These are phyloP conservation scores for Prenolepis imparis DNA, from an alignment of 2,888 invertebrate genomes.

Conservation along the genomic window DNA sequence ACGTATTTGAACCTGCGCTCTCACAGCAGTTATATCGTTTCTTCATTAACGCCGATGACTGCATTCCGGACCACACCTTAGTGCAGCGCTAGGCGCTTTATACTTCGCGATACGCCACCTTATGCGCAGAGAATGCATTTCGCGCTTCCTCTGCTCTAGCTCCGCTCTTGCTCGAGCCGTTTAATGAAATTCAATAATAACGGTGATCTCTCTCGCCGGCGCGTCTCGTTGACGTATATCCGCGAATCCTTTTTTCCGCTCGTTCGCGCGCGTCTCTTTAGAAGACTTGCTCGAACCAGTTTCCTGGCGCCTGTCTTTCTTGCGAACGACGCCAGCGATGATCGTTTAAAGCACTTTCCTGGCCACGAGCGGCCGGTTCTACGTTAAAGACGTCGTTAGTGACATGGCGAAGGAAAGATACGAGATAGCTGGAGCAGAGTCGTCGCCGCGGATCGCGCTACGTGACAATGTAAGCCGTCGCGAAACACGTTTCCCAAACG, in stretches of 20 bases:
- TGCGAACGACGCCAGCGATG: slow-evolving; percentile 37
- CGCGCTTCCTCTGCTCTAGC: slow-evolving; percentile 54
- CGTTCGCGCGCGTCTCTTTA: slow-evolving; percentile 35
- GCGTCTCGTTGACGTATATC: slow-evolving; percentile 67
- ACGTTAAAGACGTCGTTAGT: slow-evolving; percentile 63
- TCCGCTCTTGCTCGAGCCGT: slow-evolving; percentile 13
- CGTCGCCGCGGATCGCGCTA: slow-evolving; percentile 41
- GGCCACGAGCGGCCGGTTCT: slow-evolving; percentile 53
- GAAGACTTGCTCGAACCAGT: slow-evolving; percentile 70
- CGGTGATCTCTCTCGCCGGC: slow-evolving; percentile 71
- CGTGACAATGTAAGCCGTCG: slow-evolving; percentile 35
- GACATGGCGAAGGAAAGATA: slow-evolving; percentile 34
- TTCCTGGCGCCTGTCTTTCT: slow-evolving; percentile 70
- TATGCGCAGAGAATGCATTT: slow-evolving; percentile 65
- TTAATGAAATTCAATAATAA: slow-evolving; percentile 79
- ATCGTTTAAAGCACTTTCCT: slow-evolving; percentile 58
- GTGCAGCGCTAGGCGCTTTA: slow-evolving; percentile 65
- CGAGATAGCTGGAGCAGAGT: slow-evolving; percentile 21
- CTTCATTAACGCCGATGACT: slow-evolving; percentile 68
- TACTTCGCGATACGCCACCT: slow-evolving; percentile 65
- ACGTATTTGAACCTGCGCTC: slow-evolving; percentile 1
- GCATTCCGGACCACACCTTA: slow-evolving; percentile 81
- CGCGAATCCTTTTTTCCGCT: slow-evolving; percentile 54
- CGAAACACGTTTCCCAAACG: slow-evolving; percentile 13
- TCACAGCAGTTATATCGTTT: slow-evolving; percentile 53